Evolutionary conservation across 2,888 invertebrate genomes (phyloP).

Genomic region (Coremacera marginata): DNA sequence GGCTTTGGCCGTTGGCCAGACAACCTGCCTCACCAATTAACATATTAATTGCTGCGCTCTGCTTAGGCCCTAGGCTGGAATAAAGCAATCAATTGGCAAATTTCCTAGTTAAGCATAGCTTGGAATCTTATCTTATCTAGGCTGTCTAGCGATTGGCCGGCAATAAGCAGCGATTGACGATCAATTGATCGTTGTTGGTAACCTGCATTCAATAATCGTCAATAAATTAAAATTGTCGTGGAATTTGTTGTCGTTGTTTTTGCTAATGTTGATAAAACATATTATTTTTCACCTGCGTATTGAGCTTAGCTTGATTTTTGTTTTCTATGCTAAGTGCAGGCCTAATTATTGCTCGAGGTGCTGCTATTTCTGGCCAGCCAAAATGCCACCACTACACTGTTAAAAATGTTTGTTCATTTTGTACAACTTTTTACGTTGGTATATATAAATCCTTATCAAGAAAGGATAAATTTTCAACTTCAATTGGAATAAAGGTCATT

Average conservation of each 20-base stretch:
- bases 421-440: no score
- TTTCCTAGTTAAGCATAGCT: background rate
- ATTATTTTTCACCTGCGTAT: no score
- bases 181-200: background rate
- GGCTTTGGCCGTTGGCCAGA: background rate
- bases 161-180: background rate
- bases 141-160: constrained; percentile 7
- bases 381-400: no score
- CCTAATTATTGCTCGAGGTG: no score
- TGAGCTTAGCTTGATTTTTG: no score
- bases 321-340: no score
- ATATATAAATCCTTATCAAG: no score
- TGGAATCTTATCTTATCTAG: background rate
- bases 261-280: no score
- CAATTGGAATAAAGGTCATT: no score
- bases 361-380: no score
- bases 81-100: constrained; percentile 1
- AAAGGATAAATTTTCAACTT: no score
- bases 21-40: constrained; percentile 28
- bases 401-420: no score
- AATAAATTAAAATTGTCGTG: constrained; percentile 31
- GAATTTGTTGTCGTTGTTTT: background rate
- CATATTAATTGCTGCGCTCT: constrained; percentile 32
- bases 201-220: constrained; percentile 22
- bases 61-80: constrained; percentile 19